Percentiles rank a stretch among this genome's conserved stretches.
These are phyloP conservation scores for Drosophila miranda DNA, from an alignment of 1,140 invertebrate species.

Conservation along the genomic window DNA sequence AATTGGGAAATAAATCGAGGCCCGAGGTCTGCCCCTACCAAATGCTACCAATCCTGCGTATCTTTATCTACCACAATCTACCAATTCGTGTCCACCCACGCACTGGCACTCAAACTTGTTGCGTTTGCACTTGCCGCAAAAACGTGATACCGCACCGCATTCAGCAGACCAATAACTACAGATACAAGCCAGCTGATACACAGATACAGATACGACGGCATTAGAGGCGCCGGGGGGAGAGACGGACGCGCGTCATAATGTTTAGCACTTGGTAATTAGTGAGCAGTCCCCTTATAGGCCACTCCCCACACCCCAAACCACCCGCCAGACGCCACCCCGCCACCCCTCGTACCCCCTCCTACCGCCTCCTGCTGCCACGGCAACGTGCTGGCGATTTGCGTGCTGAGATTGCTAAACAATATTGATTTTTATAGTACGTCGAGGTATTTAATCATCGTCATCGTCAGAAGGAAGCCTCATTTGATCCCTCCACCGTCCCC, in stretches of 20 bases:
- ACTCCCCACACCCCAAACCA: neutral
- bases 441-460: slow-evolving; percentile 59
- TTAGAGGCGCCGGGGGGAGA: slow-evolving; percentile 8
- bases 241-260: slow-evolving; percentile 52
- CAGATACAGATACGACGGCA: slow-evolving; percentile 28
- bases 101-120: neutral
- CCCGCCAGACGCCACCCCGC: neutral
- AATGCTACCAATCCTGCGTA: too few species aligned
- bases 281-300: slow-evolving; percentile 15
- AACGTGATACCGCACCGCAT: slow-evolving; percentile 23
- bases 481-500: neutral
- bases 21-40: too few species aligned
- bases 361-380: slow-evolving; percentile 21
- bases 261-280: slow-evolving; percentile 69
- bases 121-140: slow-evolving; percentile 25
- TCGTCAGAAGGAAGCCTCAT: slow-evolving; percentile 31
- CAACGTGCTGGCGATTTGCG: slow-evolving; percentile 66
- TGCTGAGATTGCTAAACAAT: slow-evolving; percentile 65
- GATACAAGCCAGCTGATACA: slow-evolving; percentile 11
- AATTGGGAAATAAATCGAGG: too few species aligned
- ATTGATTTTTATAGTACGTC: slow-evolving; percentile 59
- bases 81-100: neutral
- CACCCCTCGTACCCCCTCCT: too few species aligned
- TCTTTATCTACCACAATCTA: neutral
- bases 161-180: neutral